These are phyloP conservation scores for Dicrostonyx torquatus DNA, from an alignment of 2,797 vertebrate species.

Conservation along the genomic window DNA sequence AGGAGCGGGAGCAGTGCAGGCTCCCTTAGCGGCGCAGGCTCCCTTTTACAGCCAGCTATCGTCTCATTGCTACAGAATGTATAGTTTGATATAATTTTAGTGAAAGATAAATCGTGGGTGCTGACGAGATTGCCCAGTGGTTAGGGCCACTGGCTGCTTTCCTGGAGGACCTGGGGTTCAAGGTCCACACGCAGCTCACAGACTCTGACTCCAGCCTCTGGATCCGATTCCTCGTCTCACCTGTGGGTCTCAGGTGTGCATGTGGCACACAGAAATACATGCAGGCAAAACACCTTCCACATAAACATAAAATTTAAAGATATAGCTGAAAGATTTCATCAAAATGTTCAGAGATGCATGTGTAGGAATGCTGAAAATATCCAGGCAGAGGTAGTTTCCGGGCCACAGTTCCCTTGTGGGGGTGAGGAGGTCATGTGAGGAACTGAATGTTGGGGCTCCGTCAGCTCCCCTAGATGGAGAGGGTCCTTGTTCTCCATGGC, in stretches of 20 bases:
- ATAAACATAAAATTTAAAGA: not conserved
- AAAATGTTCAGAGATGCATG: not conserved
- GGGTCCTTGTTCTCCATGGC: not conserved
- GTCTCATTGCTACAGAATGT: not conserved
- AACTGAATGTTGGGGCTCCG: not conserved
- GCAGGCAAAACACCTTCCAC: not conserved
- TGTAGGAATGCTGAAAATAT: not conserved
- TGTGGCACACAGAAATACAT: not conserved
- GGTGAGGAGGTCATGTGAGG: not conserved
- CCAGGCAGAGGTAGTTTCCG: not conserved
- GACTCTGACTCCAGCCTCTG: not conserved
- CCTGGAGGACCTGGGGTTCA: not conserved
- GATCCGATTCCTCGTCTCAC: not conserved
- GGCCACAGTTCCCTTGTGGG: not conserved
- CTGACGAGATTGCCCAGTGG: not conserved
- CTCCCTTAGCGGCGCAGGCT: no score
- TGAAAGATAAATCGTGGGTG: not conserved
- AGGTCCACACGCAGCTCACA: not conserved
- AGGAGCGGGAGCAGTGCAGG: not conserved
- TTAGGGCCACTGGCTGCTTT: not conserved
- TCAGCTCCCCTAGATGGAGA: not conserved
- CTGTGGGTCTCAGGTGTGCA: not conserved
- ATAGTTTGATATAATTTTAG: not conserved
- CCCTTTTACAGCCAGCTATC: not conserved
- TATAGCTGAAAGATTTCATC: not conserved